Percentiles rank a stretch among this genome's conserved stretches.
Evolutionary conservation across 2,888 invertebrate genomes (phyloP).

Genomic region (Dorcus parallelipipedus): DNA sequence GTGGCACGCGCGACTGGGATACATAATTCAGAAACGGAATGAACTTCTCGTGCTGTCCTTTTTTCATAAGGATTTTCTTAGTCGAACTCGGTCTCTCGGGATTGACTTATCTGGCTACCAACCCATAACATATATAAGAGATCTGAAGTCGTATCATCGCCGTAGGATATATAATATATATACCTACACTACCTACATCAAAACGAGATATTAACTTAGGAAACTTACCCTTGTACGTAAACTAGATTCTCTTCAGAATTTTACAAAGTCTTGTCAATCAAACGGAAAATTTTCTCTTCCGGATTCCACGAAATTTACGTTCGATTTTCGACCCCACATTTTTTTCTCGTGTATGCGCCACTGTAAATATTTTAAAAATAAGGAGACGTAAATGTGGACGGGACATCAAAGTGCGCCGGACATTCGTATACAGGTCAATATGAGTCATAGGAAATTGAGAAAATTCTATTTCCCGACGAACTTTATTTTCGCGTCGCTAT

Average conservation of each 20-base stretch:
- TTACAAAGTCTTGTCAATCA: conserved; percentile 2
- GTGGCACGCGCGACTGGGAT: conserved; percentile 31
- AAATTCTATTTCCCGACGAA: conserved; percentile 41
- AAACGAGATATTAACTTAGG: conserved; percentile 21
- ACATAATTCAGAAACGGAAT: conserved; percentile 28
- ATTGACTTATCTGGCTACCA: conserved; percentile 31
- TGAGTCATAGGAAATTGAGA: conserved; percentile 46
- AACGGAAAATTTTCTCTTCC: background rate
- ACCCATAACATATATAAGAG: conserved; percentile 29
- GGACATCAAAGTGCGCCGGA: conserved; percentile 11
- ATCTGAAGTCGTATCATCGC: conserved; percentile 28
- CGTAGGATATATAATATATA: conserved; percentile 24
- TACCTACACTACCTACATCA: conserved; percentile 22
- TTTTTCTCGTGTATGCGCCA: background rate
- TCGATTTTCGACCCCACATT: background rate
- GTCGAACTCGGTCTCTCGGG: conserved; percentile 26
- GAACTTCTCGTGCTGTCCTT: conserved; percentile 25
- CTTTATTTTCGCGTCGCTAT: conserved; percentile 17
- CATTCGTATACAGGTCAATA: conserved; percentile 29
- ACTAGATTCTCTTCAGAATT: background rate
- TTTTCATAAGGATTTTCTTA: conserved; percentile 26
- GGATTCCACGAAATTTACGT: background rate
- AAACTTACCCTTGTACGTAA: conserved; percentile 18
- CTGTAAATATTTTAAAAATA: conserved; percentile 3
- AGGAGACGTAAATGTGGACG: conserved; percentile 25